phyloP scores from a whole-genome alignment of 37 sponge, comb jelly and placozoan species.

The Axinella damicornis region DNA sequence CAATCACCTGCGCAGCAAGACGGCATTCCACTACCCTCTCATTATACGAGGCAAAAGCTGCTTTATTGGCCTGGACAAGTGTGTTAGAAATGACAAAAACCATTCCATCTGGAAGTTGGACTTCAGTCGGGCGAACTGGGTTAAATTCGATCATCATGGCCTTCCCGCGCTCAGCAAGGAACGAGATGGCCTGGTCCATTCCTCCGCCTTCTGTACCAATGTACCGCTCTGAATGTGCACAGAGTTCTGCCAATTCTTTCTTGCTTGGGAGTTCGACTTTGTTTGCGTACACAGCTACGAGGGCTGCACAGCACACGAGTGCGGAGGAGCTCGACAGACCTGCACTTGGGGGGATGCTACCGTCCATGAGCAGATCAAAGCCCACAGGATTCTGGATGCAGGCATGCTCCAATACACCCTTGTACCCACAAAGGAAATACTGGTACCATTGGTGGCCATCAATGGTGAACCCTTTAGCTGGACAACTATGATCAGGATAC shows the following conservation, averaged over 20 bases:
- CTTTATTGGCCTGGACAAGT: conserved; percentile 79
- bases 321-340: conserved; percentile 99
- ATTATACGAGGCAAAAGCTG: conserved; percentile 78
- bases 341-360: conserved; percentile 87
- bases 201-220: conserved; percentile 98
- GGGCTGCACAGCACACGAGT: conserved; percentile 94
- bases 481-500: conserved; percentile 43
- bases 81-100: conserved; percentile 91
- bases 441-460: conserved; percentile 74
- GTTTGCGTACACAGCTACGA: conserved; percentile 76
- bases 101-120: conserved; percentile 72
- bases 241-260: conserved; percentile 81
- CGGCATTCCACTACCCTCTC: conserved; percentile 93
- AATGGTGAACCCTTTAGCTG: conserved; percentile 18
- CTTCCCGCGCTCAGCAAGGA: conserved; percentile 85
- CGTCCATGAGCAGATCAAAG: conserved; percentile 87
- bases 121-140: conserved; percentile 75
- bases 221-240: conserved; percentile 89
- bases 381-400: conserved; percentile 53
- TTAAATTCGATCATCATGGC: conserved; percentile 94
- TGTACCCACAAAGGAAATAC: conserved; percentile 90
- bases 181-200: conserved; percentile 98
- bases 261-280: conserved; percentile 42
- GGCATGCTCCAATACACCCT: conserved; percentile 64
- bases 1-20: conserved; percentile 84